Base-by-base conservation (phyloP, 2,888 invertebrate species). In the Stramonita haemastoma region DNA sequence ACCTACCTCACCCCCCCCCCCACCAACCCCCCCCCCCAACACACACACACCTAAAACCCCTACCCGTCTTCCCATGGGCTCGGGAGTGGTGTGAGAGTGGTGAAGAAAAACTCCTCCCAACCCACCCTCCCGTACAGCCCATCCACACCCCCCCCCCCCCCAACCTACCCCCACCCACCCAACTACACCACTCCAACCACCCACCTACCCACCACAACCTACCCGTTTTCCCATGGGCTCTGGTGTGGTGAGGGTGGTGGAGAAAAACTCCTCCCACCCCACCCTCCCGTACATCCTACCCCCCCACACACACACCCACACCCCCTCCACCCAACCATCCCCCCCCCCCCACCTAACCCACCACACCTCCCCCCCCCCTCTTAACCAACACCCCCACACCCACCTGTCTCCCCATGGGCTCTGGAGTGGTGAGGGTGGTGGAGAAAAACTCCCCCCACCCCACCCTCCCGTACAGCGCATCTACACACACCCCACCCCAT, bases 371-470 rank as follows among this genome's bases (percentile, higher is more conserved):
- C n/a, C n/a, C n/a, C n/a, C n/a, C n/a, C n/a, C n/a, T n/a, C n/a
- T n/a, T n/a, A n/a, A n/a, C n/a, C n/a, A n/a, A n/a, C n/a, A n/a
- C n/a, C n/a, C n/a, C n/a, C n/a, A n/a, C n/a, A n/a, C n/a, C n/a
- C n/a, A 97, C 97, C 96, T 98, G 98, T 96, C 98, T 98, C 91
- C 98, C 98, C 98, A 98, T 98, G 0, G 98, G 98, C 95, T 98
- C 98, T 32, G 98, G 98, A 96, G 98, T 98, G n/a, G 96, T 97
- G 81, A 96, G 95, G 0, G 98, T 98, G 0, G 98, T 98, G 93
- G 97, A 97, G 96, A 98, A 98, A 96, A 97, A 98, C 8, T 98
- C 98, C 93, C 97, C 97, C 98, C 98, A 98, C 91, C 97, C 97
- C 22, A 98, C 96, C 66, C 98, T 97, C 1, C 97, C 98, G 94